Evolutionary conservation across 2,113 vertebrate species (phyloP), one percentile per base, ranked within the genome.

Genomic region (Caloenas nicobarica): DNA sequence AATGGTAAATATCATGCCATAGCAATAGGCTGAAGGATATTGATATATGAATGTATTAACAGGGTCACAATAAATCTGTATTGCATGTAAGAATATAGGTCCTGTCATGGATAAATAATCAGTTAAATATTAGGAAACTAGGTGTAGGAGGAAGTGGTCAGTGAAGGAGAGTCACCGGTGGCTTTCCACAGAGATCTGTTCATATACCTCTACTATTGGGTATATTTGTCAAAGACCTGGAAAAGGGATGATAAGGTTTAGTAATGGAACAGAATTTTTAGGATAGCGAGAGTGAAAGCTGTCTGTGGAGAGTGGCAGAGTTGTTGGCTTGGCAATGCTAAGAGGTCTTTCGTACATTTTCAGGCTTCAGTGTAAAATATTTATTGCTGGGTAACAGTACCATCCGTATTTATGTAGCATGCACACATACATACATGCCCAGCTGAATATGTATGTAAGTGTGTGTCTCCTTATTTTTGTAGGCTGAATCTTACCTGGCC

Each of bases 401-500:
- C 10, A 24, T 57, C 26, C 65, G 21, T 65, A 40, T 66, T 81
- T 79, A 31, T 13, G 13, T 12, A 34, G 29, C 33, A 3, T 7
- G 6, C 17, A 25, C 14, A 58, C 9, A 53, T 10, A 44, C 11
- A 13, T 22, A 9, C 8, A 3, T 2, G 1, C 69, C 3, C 19
- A 77, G 9, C 8, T 5, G 2, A 73, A 44, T 53, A 36, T 13
- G 7, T 44, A 12, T 29, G 4, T 38, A 19, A 17, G 25, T 17
- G 42, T 62, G 13, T 64, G 31, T 17, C 4, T 58, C 58, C 51
- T 58, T 1, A 8, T 56, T 72, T 90, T 38, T 89, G 21, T 83
- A 60, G 33, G 46, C 38, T 80, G 33, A 29, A 42, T 34, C 23
- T 76, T 72, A 31, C 5, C 18, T 72, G 46, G 4, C 62, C 16